These are phyloP conservation scores for Etheostoma perlongum DNA, from an alignment of 2,797 vertebrate genomes.

Conservation along the genomic window DNA sequence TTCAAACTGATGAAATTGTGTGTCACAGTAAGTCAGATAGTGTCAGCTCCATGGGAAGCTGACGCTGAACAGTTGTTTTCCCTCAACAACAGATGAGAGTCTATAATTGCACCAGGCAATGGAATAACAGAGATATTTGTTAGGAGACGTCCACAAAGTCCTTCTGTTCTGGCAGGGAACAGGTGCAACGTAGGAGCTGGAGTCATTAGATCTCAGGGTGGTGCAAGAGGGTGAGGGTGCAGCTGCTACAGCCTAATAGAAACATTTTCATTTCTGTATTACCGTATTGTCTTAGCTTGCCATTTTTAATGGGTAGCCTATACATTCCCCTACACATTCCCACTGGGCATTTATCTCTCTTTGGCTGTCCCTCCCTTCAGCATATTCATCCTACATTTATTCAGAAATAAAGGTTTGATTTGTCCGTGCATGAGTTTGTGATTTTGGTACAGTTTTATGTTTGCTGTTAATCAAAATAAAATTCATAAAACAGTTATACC, in stretches of 20 bases:
- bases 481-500: background rate
- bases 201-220: conserved; percentile 76
- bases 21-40: conserved; percentile 58
- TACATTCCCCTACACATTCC: conserved; percentile 21
- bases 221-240: conserved; percentile 60
- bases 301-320: conserved; percentile 30
- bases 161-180: conserved; percentile 80
- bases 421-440: background rate
- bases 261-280: conserved; percentile 56
- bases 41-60: conserved; percentile 73
- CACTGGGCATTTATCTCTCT: background rate
- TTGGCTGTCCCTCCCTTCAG: background rate
- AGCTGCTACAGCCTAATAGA: conserved; percentile 67
- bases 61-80: conserved; percentile 75
- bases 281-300: conserved; percentile 26
- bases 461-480: background rate
- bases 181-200: conserved; percentile 83
- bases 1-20: conserved; percentile 58
- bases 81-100: conserved; percentile 74
- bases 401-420: conserved; percentile 11
- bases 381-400: conserved; percentile 6
- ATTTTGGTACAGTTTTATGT: conserved; percentile 4
- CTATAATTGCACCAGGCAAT: conserved; percentile 74
- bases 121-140: conserved; percentile 71
- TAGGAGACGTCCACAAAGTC: conserved; percentile 72